These are phyloP conservation scores for Dasysyrphus tricinctus DNA, from an alignment of 2,888 invertebrate genomes.

Conservation along the genomic window DNA sequence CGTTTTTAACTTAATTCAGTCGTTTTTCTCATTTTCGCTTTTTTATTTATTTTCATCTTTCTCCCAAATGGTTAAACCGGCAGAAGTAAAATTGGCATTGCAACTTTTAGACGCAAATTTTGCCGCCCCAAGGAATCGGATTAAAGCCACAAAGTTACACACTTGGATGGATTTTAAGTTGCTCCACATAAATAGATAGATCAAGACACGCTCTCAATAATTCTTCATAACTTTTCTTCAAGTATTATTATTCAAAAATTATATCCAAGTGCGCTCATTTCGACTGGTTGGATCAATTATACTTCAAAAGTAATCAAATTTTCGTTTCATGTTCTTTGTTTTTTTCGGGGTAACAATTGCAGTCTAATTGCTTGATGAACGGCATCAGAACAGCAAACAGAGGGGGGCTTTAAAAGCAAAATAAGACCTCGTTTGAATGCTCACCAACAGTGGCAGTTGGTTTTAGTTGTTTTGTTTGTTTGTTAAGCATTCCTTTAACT, in stretches of 20 bases:
- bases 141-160: slow-evolving; percentile 43
- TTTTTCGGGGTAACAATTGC: slow-evolving; percentile 41
- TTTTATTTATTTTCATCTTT: not conserved
- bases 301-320: slow-evolving; percentile 62
- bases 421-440: slow-evolving; percentile 6
- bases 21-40: slow-evolving; percentile 31
- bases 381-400: slow-evolving; percentile 2
- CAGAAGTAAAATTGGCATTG: not conserved
- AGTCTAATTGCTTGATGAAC: slow-evolving; percentile 55
- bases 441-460: slow-evolving; percentile 2
- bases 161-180: slow-evolving; percentile 19
- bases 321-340: slow-evolving; percentile 27
- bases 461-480: not conserved
- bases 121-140: slow-evolving; percentile 42
- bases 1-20: slow-evolving; percentile 63
- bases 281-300: slow-evolving; percentile 33
- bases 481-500: slow-evolving; percentile 44
- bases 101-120: slow-evolving; percentile 25
- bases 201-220: not conserved
- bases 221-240: not conserved
- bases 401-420: not conserved
- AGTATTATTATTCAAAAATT: too few relatives aligned
- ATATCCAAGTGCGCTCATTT: not conserved
- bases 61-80: not conserved
- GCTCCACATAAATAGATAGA: not conserved